A percentile compares a stretch with the other conserved stretches of the same genome.
These are phyloP conservation scores for Platichthys flesus DNA, from an alignment of 2,113 vertebrate genomes.

Conservation along the genomic window DNA sequence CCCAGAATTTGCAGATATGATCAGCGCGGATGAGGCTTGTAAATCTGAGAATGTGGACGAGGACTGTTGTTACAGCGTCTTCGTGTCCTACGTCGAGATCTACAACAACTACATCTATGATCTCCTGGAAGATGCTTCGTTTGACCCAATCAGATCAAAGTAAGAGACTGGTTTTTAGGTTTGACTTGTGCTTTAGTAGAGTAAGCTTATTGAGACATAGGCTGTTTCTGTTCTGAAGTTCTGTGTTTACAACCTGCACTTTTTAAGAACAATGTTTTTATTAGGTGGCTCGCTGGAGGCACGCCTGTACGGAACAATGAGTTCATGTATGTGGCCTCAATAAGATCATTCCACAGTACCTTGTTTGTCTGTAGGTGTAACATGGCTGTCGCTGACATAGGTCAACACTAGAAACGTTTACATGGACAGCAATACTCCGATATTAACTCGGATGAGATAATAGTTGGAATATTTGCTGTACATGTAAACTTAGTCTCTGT, in stretches of 20 bases:
- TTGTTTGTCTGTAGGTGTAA: slow-evolving; percentile 2
- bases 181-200: too few species aligned
- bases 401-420: slow-evolving; percentile 1
- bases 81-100: slow-evolving; percentile 97
- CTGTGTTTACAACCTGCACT: slow-evolving; percentile 42
- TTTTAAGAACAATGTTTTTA: slow-evolving; percentile 81
- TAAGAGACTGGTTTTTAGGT: slow-evolving; percentile 74
- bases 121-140: slow-evolving; percentile 89
- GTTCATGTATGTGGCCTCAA: slow-evolving; percentile 89
- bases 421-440: too few species aligned
- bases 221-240: background rate
- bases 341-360: slow-evolving; percentile 21
- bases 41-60: slow-evolving; percentile 90
- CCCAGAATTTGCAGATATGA: slow-evolving; percentile 94
- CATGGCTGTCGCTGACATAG: slow-evolving; percentile 52
- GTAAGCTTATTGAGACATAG: background rate
- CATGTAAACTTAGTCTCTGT: background rate
- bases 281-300: slow-evolving; percentile 91
- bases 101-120: slow-evolving; percentile 99
- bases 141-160: slow-evolving; percentile 92
- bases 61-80: slow-evolving; percentile 93
- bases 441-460: too few species aligned
- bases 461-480: too few species aligned
- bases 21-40: slow-evolving; percentile 87
- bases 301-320: slow-evolving; percentile 89